These are phyloP conservation scores for Drosophila triauraria DNA, from an alignment of 1,140 invertebrate species.

Conservation along the genomic window DNA sequence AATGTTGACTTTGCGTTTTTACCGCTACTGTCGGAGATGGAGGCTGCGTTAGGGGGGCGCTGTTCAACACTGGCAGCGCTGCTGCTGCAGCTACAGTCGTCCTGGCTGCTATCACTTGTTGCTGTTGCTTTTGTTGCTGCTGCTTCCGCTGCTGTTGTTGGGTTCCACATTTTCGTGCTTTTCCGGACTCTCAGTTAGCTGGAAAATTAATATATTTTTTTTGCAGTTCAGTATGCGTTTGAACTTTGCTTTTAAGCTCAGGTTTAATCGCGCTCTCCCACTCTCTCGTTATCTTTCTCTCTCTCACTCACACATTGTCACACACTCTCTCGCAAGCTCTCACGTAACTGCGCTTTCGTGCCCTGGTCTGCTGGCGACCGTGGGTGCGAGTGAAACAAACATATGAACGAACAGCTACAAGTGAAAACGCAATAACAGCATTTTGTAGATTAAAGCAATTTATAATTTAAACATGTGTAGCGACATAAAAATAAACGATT, in stretches of 20 bases:
- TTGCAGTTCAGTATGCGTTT: constrained; percentile 38
- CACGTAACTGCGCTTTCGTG: constrained; percentile 70
- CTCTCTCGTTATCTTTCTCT: constrained; percentile 10
- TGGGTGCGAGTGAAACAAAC: constrained; percentile 72
- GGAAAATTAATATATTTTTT: constrained; percentile 47
- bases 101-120: constrained; percentile 77
- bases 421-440: constrained; percentile 74
- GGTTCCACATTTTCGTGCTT: constrained; percentile 81
- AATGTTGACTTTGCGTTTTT: constrained; percentile 66
- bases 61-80: constrained; percentile 67
- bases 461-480: constrained; percentile 49
- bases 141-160: constrained; percentile 60
- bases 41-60: constrained; percentile 40
- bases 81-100: constrained; percentile 54
- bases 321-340: constrained; percentile 43
- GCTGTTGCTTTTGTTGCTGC: constrained; percentile 66
- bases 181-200: constrained; percentile 62
- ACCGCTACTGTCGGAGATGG: constrained; percentile 55
- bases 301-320: constrained; percentile 26
- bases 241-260: constrained; percentile 60
- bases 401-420: constrained; percentile 54
- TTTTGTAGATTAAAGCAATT: constrained; percentile 55
- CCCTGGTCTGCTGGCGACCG: background rate
- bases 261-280: constrained; percentile 40
- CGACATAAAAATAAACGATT: constrained; percentile 31